Evolutionary conservation across 2,888 invertebrate genomes (phyloP).

Genomic region (Agrotis clavis): DNA sequence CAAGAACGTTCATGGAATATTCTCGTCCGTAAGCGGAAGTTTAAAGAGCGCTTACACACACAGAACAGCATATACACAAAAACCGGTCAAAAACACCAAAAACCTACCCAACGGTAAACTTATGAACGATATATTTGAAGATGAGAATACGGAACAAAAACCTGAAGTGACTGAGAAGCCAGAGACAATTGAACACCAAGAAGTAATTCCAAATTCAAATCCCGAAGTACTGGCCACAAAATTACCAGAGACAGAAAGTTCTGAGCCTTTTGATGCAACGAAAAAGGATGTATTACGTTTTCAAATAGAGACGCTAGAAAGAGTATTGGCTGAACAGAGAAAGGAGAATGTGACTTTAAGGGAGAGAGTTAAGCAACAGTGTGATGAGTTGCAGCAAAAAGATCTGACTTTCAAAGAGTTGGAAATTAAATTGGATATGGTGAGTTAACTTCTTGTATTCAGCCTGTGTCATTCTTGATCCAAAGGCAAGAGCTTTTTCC

Average conservation of each 20-base stretch:
- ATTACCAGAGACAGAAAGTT: conserved; percentile 44
- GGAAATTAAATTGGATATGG: conserved; percentile 88
- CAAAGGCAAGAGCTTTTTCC: not conserved
- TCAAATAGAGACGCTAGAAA: conserved; percentile 84
- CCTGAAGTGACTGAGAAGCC: not conserved
- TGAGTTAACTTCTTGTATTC: conserved; percentile 66
- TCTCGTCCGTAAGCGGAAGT: conserved; percentile 87
- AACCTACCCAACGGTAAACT: conserved; percentile 81
- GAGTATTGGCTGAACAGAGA: conserved; percentile 81
- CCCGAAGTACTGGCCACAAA: conserved; percentile 34
- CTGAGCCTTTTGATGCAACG: conserved; percentile 54
- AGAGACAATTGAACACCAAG: conserved; percentile 44
- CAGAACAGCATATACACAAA: conserved; percentile 72
- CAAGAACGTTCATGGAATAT: conserved; percentile 89
- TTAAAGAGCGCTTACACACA: conserved; percentile 86
- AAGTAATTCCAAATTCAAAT: conserved; percentile 49
- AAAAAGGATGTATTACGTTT: conserved; percentile 77
- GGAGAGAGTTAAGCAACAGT: conserved; percentile 82
- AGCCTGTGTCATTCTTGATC: not conserved
- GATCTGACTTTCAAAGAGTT: conserved; percentile 86
- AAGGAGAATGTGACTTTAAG: conserved; percentile 80
- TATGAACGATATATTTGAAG: conserved; percentile 87
- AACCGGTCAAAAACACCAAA: conserved; percentile 74
- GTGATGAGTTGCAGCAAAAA: conserved; percentile 82
- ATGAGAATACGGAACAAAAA: conserved; percentile 67